Percentiles rank a stretch among this genome's conserved stretches.
Evolutionary conservation across 1,140 invertebrate genomes (phyloP).

Genomic region (Pinna nobilis): DNA sequence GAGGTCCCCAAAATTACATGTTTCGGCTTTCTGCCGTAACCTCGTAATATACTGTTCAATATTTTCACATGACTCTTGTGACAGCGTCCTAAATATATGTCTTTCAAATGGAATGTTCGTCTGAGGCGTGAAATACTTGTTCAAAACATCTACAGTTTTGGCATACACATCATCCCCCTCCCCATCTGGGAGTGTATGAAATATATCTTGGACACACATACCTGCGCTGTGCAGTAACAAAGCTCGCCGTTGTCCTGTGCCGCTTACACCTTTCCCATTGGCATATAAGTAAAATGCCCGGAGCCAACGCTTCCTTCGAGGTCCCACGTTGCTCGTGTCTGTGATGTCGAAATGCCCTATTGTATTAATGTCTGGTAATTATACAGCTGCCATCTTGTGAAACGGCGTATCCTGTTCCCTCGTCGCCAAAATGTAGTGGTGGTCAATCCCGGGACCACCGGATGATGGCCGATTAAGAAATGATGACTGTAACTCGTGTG

Average conservation of each 20-base stretch:
- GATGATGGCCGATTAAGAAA: too few relatives aligned
- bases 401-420: too few relatives aligned
- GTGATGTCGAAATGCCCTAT: too few relatives aligned
- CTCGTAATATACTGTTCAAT: constrained; percentile 24
- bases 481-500: too few relatives aligned
- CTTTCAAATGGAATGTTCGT: constrained; percentile 30
- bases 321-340: constrained; percentile 35
- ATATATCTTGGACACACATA: constrained; percentile 22
- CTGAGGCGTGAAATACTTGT: constrained; percentile 30
- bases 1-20: constrained; percentile 31
- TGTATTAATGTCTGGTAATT: too few relatives aligned
- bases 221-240: constrained; percentile 17
- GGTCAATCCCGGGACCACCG: too few relatives aligned
- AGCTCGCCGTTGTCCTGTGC: constrained; percentile 13
- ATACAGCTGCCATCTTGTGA: too few relatives aligned
- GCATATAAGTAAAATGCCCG: constrained; percentile 21
- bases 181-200: background rate
- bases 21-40: constrained; percentile 12
- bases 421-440: too few relatives aligned
- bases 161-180: constrained; percentile 10
- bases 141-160: constrained; percentile 12
- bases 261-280: constrained; percentile 16
- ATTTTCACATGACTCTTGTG: constrained; percentile 19
- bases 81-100: constrained; percentile 31
- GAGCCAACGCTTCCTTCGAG: constrained; percentile 22